Base-by-base conservation (phyloP, 1,140 invertebrate species). In the Tribolium castaneum region DNA sequence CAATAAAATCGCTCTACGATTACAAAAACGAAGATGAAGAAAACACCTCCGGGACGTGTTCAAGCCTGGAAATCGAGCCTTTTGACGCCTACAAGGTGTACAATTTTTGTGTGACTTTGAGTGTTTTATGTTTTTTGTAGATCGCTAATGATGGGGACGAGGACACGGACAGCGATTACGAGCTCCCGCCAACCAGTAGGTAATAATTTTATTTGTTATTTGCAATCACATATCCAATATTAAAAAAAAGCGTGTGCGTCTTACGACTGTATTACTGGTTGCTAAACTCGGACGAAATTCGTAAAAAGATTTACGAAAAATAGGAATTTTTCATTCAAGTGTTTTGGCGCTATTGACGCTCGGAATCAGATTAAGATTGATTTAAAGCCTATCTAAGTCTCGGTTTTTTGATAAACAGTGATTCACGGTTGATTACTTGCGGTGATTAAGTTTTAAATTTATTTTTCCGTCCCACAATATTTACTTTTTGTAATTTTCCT, bases 61-160 rank as follows among this genome's bases (percentile, higher is more conserved):
- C 54, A 4, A 35, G 25, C 14, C n/a, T 35, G 2, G 59, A 66
- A 35, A 66, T 6, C 12, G 30, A 66, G 2, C 25, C 3, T n/a
- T 13, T 35, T 66, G 59, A 66, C 3, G 10, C 59, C 0, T 39
- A 35, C 12, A 66, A 66, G 59, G 59, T 66, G 5, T 34, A 66
- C 3, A 35, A 19, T 19, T 66, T 66, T 34, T 66, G 16, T 66
- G 34, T 14, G 6, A 62, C 30, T 59, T 59, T 30, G 10, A 62
- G 6, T 66, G 19, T 59, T 7, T 59, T 16, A 59, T 35, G n/a
- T 66, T 66, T 35, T 35, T 66, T 66, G 30, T 66, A 66, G 59
- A 66, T 66, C 6, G 71, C 49, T 34, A 50, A 73, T n/a, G 70
- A 72, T 72, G 70, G 19, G 51, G 70, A 72, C 30, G 70, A 72